These are phyloP conservation scores for Lophochroa leadbeateri DNA, from an alignment of 2,113 vertebrate species.

Conservation along the genomic window DNA sequence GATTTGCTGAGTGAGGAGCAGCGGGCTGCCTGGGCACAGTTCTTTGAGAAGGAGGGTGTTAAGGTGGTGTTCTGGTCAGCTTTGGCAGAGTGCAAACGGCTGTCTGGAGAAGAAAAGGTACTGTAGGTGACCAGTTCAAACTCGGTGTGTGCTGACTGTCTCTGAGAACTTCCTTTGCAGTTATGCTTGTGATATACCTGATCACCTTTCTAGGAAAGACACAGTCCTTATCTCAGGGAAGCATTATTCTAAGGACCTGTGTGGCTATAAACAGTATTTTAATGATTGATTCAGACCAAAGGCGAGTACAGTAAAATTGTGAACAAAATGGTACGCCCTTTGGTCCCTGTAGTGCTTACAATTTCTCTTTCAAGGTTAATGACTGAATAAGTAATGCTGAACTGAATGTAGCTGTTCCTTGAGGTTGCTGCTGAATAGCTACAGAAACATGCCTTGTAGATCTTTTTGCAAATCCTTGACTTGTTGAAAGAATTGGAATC, in stretches of 20 bases:
- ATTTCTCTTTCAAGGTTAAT: background rate
- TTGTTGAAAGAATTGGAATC: background rate
- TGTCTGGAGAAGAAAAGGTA: slow-evolving; percentile 83
- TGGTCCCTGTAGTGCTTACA: background rate
- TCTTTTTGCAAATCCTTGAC: background rate
- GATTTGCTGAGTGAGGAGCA: slow-evolving; percentile 89
- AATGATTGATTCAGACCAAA: background rate
- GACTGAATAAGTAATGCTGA: background rate
- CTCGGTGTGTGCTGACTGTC: background rate
- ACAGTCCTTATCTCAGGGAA: background rate
- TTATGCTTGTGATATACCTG: background rate
- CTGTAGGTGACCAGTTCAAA: background rate
- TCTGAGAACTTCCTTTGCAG: background rate
- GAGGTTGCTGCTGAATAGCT: background rate
- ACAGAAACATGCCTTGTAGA: background rate
- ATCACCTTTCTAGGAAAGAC: background rate
- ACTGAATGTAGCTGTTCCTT: background rate
- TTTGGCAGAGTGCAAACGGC: slow-evolving; percentile 79
- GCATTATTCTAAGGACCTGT: background rate
- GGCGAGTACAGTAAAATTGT: background rate
- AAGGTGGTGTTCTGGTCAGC: slow-evolving; percentile 97
- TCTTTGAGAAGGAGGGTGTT: slow-evolving; percentile 86
- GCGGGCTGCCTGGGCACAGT: slow-evolving; percentile 83
- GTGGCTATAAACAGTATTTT: background rate
- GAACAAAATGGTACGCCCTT: background rate